Base-by-base conservation (phyloP, 2,113 vertebrate genomes). In the Puma concolor region DNA sequence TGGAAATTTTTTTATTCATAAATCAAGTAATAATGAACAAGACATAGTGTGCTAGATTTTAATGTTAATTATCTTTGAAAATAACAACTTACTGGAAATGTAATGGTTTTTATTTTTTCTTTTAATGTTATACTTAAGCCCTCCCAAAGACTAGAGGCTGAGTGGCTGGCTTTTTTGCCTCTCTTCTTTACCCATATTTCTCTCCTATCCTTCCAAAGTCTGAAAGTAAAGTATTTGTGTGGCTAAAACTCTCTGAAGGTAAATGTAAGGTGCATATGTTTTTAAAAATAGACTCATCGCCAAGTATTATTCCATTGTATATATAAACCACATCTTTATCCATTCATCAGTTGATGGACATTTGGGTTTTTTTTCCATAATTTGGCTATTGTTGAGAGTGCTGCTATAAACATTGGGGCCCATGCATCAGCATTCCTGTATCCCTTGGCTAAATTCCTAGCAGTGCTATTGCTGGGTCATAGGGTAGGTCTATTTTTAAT, bases 1-100 rank as follows among this genome's bases (percentile, higher is more conserved):
- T 88, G 90, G 90, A 88, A 96, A 96, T 92, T 57, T 89, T 80
- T 97, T 74, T 57, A 92, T 95, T 94, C 93, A 95, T 93, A 94
- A 97, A 94, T 97, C 85, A 97, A 93, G 31, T 88, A 93, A 87
- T 69, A 96, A 91, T 94, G 85, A 97, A 74, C 12, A 95, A 92
- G 74, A 89, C 48, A 82, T 7, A 86, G 9, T 95, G 85, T 96
- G 52, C 79, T 91, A 63, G 50, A 57, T 81, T 94, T 91, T 93
- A 82, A 81, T 80, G 64, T 81, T 94, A 93, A 95, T 95, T 82
- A 57, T 94, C 72, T 91, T 93, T 76, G 88, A 81, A 96, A 96
- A 84, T 96, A 97, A 95, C n/a, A 88, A 88, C 81, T 94, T 94
- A 54, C 82, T 97, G 67, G 79, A 95, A 91, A 83, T 93, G n/a